Evolutionary conservation across 2,797 vertebrate species (phyloP).

Genomic region (Clarias fuscus): DNA sequence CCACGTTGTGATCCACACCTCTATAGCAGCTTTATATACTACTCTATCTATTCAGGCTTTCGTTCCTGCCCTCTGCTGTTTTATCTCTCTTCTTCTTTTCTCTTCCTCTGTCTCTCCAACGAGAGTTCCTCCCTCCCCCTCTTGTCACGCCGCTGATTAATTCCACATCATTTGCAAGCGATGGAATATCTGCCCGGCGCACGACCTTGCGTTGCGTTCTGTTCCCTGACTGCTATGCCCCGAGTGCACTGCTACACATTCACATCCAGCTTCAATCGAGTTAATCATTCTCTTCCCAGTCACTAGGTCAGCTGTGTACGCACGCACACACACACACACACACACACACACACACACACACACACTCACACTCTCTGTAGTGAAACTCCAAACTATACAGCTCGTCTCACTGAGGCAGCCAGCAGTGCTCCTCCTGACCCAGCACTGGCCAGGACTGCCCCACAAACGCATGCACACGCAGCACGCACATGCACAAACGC

Average conservation of each 20-base stretch:
- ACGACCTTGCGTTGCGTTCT: conserved; percentile 5
- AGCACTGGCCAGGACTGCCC: neutral
- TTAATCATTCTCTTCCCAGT: conserved; percentile 48
- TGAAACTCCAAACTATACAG: conserved; percentile 8
- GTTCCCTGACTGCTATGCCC: neutral
- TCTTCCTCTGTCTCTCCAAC: conserved; percentile 24
- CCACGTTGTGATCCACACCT: conserved; percentile 15
- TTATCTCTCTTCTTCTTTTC: conserved; percentile 19
- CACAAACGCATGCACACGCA: neutral
- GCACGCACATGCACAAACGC: conserved; percentile 20
- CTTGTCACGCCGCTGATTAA: conserved; percentile 35
- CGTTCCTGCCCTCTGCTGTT: neutral
- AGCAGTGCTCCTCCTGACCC: conserved; percentile 10
- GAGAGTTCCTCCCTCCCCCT: conserved; percentile 15
- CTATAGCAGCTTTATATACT: conserved; percentile 41
- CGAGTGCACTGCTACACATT: conserved; percentile 8
- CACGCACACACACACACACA: neutral
- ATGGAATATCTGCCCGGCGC: conserved; percentile 15
- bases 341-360: neutral
- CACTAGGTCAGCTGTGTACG: conserved; percentile 33
- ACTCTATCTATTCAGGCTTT: conserved; percentile 39
- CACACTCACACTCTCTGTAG: conserved; percentile 9
- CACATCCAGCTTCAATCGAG: conserved; percentile 14
- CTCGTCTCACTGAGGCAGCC: neutral
- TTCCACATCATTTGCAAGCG: conserved; percentile 21